Evolutionary conservation across 2,113 vertebrate genomes (phyloP).

Genomic region (Fregetta grallaria): DNA sequence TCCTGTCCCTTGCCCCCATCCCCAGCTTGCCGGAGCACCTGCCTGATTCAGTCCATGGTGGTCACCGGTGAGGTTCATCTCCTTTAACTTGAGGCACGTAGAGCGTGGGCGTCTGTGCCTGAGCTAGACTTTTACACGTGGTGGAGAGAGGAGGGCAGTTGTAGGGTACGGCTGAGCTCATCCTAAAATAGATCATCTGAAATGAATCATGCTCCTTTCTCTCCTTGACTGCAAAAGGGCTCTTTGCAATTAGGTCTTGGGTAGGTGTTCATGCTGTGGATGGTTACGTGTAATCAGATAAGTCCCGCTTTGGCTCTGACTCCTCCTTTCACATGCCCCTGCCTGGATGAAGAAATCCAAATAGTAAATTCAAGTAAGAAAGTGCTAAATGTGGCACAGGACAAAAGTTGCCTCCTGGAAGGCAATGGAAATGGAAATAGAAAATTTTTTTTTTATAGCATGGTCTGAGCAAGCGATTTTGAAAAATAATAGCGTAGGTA

Average conservation of each 20-base stretch:
- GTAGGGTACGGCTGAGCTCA: background rate
- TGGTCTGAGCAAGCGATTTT: background rate
- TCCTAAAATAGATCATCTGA: background rate
- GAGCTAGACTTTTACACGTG: rapidly evolving
- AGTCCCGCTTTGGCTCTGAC: background rate
- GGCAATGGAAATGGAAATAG: background rate
- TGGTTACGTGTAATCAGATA: background rate
- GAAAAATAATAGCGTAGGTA: background rate
- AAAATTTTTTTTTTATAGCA: background rate
- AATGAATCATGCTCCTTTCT: background rate
- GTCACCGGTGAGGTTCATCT: background rate
- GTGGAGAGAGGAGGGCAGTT: background rate
- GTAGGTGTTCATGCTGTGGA: background rate
- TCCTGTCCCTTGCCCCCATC: background rate
- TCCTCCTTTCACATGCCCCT: background rate
- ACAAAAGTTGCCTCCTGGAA: background rate
- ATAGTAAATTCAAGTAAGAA: background rate
- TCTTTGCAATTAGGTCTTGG: background rate
- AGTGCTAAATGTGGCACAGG: background rate
- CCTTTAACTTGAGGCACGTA: background rate
- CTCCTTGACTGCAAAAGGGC: background rate
- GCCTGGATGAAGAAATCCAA: background rate
- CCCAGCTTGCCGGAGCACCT: background rate
- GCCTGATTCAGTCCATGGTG: background rate
- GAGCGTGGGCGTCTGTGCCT: background rate